Percentiles rank a stretch among this genome's conserved stretches.
phyloP scores from a whole-genome alignment of 2,888 invertebrate genomes.

The Therioaphis trifolii region DNA sequence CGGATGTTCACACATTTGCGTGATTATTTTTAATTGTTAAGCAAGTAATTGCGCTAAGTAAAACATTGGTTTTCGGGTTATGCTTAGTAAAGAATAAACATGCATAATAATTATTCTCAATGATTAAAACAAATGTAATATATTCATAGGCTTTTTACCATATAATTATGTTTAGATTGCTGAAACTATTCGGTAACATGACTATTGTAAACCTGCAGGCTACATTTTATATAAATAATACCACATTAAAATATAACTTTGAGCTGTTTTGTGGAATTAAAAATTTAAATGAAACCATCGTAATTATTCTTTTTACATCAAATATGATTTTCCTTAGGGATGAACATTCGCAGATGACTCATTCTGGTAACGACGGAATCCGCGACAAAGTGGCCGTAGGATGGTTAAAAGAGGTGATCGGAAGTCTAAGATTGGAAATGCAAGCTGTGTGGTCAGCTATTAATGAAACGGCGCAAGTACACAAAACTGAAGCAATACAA shows the following conservation, averaged over 20 bases:
- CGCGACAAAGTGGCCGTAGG: slow-evolving; percentile 52
- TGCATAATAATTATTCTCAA: slow-evolving; percentile 5
- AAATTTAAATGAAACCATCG: neutral
- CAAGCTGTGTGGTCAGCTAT: slow-evolving; percentile 55
- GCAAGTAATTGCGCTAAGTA: slow-evolving; percentile 3
- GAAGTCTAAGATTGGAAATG: slow-evolving; percentile 44
- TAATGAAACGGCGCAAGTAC: slow-evolving; percentile 50
- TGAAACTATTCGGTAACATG: slow-evolving; percentile 3
- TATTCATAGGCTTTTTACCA: slow-evolving; percentile 34
- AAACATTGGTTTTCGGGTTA: slow-evolving; percentile 40
- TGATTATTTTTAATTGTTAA: slow-evolving; percentile 55
- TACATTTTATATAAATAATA: slow-evolving; percentile 14
- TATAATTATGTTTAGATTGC: slow-evolving; percentile 29
- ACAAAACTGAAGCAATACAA: slow-evolving; percentile 43
- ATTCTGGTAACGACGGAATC: slow-evolving; percentile 1
- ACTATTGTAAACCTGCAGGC: slow-evolving; percentile 27
- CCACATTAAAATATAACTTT: neutral
- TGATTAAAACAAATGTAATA: slow-evolving; percentile 28
- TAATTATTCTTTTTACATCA: neutral
- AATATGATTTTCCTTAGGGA: slow-evolving; percentile 2
- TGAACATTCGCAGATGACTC: slow-evolving; percentile 25
- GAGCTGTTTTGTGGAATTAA: neutral
- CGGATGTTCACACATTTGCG: slow-evolving; percentile 51
- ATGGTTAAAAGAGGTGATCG: slow-evolving; percentile 57
- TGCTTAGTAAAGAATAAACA: slow-evolving; percentile 35